Conservation (phyloP, 2,113 vertebrate species). For the Malaclemys terrapin region DNA sequence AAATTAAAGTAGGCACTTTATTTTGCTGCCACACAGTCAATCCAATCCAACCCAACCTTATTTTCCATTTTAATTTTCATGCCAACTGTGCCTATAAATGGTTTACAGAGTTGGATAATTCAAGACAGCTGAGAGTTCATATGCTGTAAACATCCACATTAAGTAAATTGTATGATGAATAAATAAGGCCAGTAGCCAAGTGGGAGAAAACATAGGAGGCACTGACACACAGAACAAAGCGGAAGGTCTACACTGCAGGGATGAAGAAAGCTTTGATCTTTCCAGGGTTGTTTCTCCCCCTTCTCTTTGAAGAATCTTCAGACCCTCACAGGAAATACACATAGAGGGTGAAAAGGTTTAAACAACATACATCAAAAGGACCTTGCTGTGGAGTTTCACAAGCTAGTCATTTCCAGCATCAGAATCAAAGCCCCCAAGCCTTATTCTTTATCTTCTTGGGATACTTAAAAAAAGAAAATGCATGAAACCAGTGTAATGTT, state of each 20-base stretch:
- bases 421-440: background rate
- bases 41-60: background rate
- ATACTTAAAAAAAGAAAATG: background rate
- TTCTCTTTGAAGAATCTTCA: background rate
- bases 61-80: background rate
- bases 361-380: background rate
- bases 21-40: background rate
- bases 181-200: background rate
- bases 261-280: background rate
- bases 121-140: background rate
- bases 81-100: background rate
- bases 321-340: background rate
- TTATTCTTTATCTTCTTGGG: background rate
- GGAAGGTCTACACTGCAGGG: background rate
- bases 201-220: background rate
- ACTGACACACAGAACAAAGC: background rate
- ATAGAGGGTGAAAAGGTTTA: background rate
- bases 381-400: constrained; percentile 21
- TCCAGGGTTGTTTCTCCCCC: background rate
- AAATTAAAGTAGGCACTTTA: background rate
- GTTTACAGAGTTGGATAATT: background rate
- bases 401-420: background rate
- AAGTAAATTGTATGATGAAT: background rate
- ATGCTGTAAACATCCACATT: background rate
- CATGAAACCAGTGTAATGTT: background rate